Evolutionary conservation across 2,113 vertebrate genomes (phyloP), one percentile per base, ranked within the genome.

Genomic region (Glaucidium brasilianum): DNA sequence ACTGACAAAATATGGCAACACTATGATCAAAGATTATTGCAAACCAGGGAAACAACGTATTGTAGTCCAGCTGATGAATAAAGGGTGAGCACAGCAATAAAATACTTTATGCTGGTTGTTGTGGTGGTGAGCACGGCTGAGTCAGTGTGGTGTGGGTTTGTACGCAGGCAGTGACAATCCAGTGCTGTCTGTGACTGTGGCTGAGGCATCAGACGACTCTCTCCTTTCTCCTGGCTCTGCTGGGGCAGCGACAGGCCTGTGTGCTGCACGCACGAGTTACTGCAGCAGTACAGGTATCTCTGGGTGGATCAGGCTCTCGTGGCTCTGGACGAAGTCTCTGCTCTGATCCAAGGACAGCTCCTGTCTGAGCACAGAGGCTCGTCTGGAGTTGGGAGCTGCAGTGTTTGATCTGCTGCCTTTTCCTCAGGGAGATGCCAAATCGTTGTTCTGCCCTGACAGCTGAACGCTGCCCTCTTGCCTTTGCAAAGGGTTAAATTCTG

Each of bases 231-330:
- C 2, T 12, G 11, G 34, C 43, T 30, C 6, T 45, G 25, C n/a
- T 37, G 19, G 14, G 41, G 68, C 2, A 6, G 19, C 10, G 45
- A 53, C 78, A 52, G 60, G 25, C 34, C 62, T 53, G 12, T 12
- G 0, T 27, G 43, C 6, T 63, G 35, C 29, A 9, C 2, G 1
- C 50, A 7, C 11, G 15, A 45, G 15, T 23, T 17, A 18, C 27
- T 55, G 4, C 25, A 50, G 15, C 15, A 43, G 47, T 35, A 20
- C 21, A 49, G 2, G 3, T 55, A 4, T 32, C 45, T 66, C 4
- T 41, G 50, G 56, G 32, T 34, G 45, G 53, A 1, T 39, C 34
- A 11, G 37, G 26, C 32, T 74, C n/a, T n/a, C 15, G 45, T 74
- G 68, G 27, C 72, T 71, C 50, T 91, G 78, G 26, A 17, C 12